Conservation (phyloP, 1,140 invertebrate genomes). For the Teleopsis dalmanni region DNA sequence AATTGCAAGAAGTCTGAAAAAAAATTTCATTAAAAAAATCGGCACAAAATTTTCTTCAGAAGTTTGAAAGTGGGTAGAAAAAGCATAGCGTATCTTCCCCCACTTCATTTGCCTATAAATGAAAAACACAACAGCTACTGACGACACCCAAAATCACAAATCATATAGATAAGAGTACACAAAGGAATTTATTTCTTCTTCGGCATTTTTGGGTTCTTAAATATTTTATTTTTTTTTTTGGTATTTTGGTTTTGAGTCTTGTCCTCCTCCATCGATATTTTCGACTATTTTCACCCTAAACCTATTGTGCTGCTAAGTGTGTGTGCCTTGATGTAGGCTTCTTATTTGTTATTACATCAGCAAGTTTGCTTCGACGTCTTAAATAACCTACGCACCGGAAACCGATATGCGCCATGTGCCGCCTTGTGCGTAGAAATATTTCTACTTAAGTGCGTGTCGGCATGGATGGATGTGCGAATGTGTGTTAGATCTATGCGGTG, state of each 20-base stretch:
- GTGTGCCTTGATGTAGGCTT: neutral
- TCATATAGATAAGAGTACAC: constrained; percentile 44
- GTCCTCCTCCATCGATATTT: neutral
- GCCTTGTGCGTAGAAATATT: neutral
- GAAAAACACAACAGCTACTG: constrained; percentile 17
- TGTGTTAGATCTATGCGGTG: no score
- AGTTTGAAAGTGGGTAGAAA: constrained; percentile 1
- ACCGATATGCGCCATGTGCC: constrained; percentile 5
- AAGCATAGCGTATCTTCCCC: neutral
- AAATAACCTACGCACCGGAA: constrained; percentile 5
- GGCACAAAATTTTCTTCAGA: neutral
- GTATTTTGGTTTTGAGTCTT: neutral
- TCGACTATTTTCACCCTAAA: neutral
- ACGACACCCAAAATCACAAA: constrained; percentile 43
- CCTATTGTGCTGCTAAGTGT: neutral
- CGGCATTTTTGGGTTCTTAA: no score
- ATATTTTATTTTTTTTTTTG: constrained; percentile 18
- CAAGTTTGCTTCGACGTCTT: neutral
- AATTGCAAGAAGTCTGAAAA: neutral
- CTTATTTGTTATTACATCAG: neutral
- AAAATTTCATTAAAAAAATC: constrained; percentile 1
- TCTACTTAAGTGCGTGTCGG: constrained; percentile 12
- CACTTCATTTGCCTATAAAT: no score
- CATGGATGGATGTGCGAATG: constrained; percentile 13
- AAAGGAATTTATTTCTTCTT: constrained; percentile 38